Percentiles rank a stretch among this genome's conserved stretches.
Conservation (phyloP, 2,888 invertebrate genomes). For the Torymus auratus region DNA sequence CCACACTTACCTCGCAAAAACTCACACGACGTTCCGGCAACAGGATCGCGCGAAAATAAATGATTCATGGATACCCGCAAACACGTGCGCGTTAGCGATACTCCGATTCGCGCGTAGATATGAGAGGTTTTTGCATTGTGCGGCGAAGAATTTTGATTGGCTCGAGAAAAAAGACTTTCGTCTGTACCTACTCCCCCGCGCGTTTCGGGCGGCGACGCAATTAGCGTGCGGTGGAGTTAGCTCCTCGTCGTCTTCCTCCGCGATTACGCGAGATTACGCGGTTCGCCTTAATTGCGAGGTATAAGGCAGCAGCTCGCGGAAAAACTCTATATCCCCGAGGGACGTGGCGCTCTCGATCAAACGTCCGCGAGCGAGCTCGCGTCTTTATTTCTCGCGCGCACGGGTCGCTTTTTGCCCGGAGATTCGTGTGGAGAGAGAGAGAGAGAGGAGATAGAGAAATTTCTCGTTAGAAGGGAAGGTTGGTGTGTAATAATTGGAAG, state of each 20-base stretch:
- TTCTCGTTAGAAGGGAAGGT: not conserved
- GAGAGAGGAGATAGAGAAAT: constrained; percentile 20
- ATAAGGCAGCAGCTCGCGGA: not conserved
- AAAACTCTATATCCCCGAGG: constrained; percentile 15
- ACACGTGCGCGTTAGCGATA: not conserved
- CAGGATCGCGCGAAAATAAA: not conserved
- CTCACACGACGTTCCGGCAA: too few species aligned
- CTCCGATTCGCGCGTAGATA: constrained; percentile 13
- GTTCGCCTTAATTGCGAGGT: constrained; percentile 33
- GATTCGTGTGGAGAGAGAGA: not conserved
- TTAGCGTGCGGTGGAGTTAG: constrained; percentile 43
- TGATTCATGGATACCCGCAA: constrained; percentile 23
- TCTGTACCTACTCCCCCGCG: constrained; percentile 55
- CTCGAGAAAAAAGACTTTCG: constrained; percentile 61
- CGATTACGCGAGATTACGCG: constrained; percentile 47
- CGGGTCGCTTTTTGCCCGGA: constrained; percentile 8
- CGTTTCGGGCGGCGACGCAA: constrained; percentile 56
- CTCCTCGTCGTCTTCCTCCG: too few species aligned
- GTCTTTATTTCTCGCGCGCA: constrained; percentile 31
- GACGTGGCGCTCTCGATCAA: constrained; percentile 25
- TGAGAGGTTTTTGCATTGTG: constrained; percentile 37
- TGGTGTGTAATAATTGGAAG: constrained; percentile 26
- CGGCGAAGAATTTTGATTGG: constrained; percentile 66
- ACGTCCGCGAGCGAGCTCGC: not conserved
- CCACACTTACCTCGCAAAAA: constrained; percentile 13